Base-by-base conservation (phyloP, 2,113 vertebrate species). In the Calyptommatus sinebrachiatus region DNA sequence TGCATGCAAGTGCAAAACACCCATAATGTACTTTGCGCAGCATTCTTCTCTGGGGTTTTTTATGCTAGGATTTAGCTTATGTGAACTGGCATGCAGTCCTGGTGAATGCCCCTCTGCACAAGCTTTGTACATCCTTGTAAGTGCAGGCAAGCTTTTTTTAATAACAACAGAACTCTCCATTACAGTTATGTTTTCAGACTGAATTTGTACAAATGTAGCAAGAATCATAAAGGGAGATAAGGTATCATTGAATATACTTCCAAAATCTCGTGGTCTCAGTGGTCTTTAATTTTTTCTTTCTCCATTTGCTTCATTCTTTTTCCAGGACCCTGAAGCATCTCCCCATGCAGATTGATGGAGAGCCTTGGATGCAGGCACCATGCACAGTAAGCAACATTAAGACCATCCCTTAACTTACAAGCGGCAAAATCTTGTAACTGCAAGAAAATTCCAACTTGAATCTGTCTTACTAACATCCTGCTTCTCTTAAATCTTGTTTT, bases 341-440 rank as follows among this genome's bases (percentile, higher is more conserved):
- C 63, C 97, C 97, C 45, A 99, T 99, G 97, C 97, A 99, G 92
- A 96, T 99, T 35, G 97, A 99, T 0, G 97, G 97, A 16, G 97
- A 99, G 78, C 97, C 97, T 1, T 99, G 97, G 97, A 97, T 99
- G 94, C 97, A 98, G 91, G 94, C 97, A 0, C 97, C 97, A 20
- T 98, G 97, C 92, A 98, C 96, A 1, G 97, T 99, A 90, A 92
- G 50, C 26, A 16, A 16, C 48, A 57, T 18, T 57, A 57, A 18
- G 53, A 18, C 53, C 53, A 57, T 18, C 12, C 53, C 14, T 57
- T 57, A 57, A 57, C 53, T 57, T 57, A 18, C 14, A 14, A 57
- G 16, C 53, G 4, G 53, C 53, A 63, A 65, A 21, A 16, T 11
- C n/a, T 1, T 45, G 22, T 26, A 8, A 50, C 1, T 10, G 21